Evolutionary conservation across 2,113 vertebrate species (phyloP).

Genomic region (Sylvietta virens): DNA sequence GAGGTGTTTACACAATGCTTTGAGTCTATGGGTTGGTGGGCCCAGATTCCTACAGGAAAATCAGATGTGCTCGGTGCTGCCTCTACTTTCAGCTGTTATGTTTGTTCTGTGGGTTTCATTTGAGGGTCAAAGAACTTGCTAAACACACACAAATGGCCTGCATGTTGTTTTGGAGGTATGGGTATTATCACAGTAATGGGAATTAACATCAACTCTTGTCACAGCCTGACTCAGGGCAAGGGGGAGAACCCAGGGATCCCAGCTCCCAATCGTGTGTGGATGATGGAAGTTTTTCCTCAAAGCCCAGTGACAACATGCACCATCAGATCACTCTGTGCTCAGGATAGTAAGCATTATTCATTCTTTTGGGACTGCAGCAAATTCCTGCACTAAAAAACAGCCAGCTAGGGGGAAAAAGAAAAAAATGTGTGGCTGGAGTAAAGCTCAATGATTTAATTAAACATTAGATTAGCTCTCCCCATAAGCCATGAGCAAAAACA

Average conservation of each 20-base stretch:
- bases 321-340: not conserved
- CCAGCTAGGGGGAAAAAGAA: not conserved
- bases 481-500: not conserved
- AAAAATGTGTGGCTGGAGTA: not conserved
- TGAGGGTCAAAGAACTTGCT: not conserved
- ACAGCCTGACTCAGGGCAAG: not conserved
- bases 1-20: rapidly evolving
- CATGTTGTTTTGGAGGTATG: not conserved
- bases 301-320: not conserved
- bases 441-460: slow-evolving; percentile 6
- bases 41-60: not conserved
- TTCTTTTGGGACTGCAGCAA: not conserved
- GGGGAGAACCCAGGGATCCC: not conserved
- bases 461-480: not conserved
- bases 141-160: not conserved
- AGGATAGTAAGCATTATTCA: not conserved
- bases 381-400: not conserved
- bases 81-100: not conserved
- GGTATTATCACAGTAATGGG: not conserved
- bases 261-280: not conserved
- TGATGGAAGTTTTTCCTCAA: not conserved
- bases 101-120: not conserved
- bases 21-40: not conserved
- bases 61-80: not conserved
- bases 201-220: not conserved